Evolutionary conservation across 2,888 invertebrate genomes (phyloP), one percentile per base, ranked within the genome.

Genomic region (Scaeva pyrastri): DNA sequence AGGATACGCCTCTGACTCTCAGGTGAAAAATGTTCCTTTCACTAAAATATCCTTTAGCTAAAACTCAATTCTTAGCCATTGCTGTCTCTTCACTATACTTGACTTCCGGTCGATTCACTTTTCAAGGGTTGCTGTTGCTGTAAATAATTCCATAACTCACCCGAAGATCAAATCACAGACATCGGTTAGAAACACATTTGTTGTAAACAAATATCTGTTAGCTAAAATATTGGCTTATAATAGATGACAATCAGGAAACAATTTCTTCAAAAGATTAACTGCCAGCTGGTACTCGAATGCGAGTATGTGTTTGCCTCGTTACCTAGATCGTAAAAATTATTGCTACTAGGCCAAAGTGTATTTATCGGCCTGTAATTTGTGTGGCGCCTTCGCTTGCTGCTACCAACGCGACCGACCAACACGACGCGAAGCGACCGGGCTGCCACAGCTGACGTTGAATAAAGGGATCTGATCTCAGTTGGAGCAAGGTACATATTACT

Each of bases 211-310:
- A 58, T 31, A 66, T 75, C 74, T 36, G 26, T 60, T 39, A 80
- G 66, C 72, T 48, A 76, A 72, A 72, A 72, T 76, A 85, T 85
- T 76, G 80, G 81, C 72, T 72, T 55, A 56, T 85, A 85, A 85
- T 81, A 60, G 41, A 80, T 80, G 72, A 55, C 72, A 85, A 85
- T 85, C 80, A 81, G 85, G 85, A 85, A 85, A 76, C 72, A 72
- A 21, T 12, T 36, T 76, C 48, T 48, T 19, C 39, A 16, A 68
- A 41, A 48, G 43, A 56, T 48, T 10, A 56, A 58, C 66, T 50
- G 23, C 68, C 50, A 68, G 68, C 68, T 60, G 56, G 3, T 0
- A 31, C 7, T n/a, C 23, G 14, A n/a, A n/a, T 62, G 50, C 56
- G 16, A 60, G 31, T 39, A 31, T 23, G 19, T 60, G 19, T 39